Base-by-base conservation (phyloP, 2,888 invertebrate genomes). In the Globia sparganii region DNA sequence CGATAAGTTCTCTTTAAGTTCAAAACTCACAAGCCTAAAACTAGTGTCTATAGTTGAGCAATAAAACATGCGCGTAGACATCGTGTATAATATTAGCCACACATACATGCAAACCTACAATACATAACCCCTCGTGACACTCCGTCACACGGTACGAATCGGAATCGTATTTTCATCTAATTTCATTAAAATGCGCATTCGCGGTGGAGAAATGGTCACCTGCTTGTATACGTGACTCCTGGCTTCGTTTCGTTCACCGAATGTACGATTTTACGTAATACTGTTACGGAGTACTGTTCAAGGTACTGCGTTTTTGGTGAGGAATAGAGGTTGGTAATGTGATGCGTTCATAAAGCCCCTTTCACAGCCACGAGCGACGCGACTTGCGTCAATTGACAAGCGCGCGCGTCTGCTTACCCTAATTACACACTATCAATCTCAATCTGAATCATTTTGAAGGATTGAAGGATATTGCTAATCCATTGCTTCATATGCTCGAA, bases 101-200 rank as follows among this genome's bases (percentile, higher is more conserved):
- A 68, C 78, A 66, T 18, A 43, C 31, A 21, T 11, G 34, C n/a
- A 21, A 21, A 31, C 11, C 11, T 21, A 31, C 21, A 34, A 75
- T 59, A 83, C 61, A 77, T 59, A 68, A 71, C 71, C 56, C 46
- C 28, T 40, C 31, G 79, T 62, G 69, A 46, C 73, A 53, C 4
- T 0, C 31, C n/a, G 59, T 37, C 37, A 53, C 80, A 43, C 37
- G 56, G 49, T 61, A 69, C 71, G 68, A 72, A 79, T 82, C 28
- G 9, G 69, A 82, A 81, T 84, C 46, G 68, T 65, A 80, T 84
- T 80, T 80, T 80, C 74, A 80, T 72, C 46, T 68, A 68, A 84
- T 74, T 82, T 81, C 28, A 82, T 80, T 82, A 61, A 61, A 68
- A 84, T 84, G 82, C 71, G 71, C 71, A 59, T 74, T 70, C 18